These are phyloP conservation scores for Tenthredo distinguenda DNA, from an alignment of 2,888 invertebrate species.

Conservation along the genomic window DNA sequence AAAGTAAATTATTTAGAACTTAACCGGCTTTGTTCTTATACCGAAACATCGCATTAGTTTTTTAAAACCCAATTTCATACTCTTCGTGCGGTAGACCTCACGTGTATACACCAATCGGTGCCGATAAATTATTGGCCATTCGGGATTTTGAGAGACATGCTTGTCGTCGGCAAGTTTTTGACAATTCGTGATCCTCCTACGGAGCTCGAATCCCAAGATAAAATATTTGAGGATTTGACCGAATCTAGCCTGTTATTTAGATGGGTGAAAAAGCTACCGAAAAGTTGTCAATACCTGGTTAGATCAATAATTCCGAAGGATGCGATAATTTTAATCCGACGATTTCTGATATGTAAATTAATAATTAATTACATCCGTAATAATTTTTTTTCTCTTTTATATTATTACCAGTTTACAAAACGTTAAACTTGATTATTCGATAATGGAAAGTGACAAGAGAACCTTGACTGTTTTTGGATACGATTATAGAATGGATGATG, in stretches of 20 bases:
- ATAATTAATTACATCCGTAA: not conserved
- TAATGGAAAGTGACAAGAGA: not conserved
- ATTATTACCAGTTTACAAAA: not conserved
- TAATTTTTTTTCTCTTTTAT: not conserved
- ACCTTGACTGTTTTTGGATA: not conserved
- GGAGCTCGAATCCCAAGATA: not conserved
- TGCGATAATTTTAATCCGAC: not conserved
- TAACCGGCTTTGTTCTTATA: constrained; percentile 17
- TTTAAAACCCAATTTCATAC: not conserved
- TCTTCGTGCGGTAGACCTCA: not conserved
- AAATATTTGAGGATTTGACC: not conserved
- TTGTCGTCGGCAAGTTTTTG: not conserved
- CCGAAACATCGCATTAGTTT: constrained; percentile 1
- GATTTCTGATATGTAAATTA: not conserved
- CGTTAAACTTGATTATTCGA: not conserved
- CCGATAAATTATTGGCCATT: constrained; percentile 8
- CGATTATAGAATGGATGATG: not conserved
- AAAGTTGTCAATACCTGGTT: not conserved
- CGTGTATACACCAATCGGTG: not conserved
- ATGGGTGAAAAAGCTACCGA: not conserved
- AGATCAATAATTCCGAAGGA: not conserved
- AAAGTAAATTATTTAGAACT: constrained; percentile 35
- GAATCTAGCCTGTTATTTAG: not conserved
- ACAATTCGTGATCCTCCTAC: not conserved
- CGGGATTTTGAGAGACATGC: not conserved